Evolutionary conservation across 2,797 vertebrate genomes (phyloP), one percentile per base, ranked within the genome.

Genomic region (Okamejei kenojei): DNA sequence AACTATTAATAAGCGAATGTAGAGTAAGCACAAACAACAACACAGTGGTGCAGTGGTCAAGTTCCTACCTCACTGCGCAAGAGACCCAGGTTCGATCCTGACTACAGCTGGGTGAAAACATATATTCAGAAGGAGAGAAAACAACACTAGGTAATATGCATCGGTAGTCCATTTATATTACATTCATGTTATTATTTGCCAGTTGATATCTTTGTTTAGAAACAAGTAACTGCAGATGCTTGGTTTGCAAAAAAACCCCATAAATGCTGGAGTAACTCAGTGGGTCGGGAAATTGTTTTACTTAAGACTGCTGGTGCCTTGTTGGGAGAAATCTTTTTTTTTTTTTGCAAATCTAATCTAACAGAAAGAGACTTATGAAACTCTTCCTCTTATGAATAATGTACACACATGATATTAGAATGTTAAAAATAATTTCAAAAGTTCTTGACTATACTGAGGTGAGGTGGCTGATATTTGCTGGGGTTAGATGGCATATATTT

Each of bases 1-100:
- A 81, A 91, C 7, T 45, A 68, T 65, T 90, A 61, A 93, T 65
- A 93, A 82, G 73, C 58, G 73, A 90, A 32, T 32, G 61, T 54
- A 17, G 65, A 88, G 61, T 86, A 86, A 17, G 54, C 63, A 61
- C 23, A 29, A 58, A n/a, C n/a, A 21, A n/a, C 61, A 35, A 88
- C 61, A 88, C 45, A 68, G 32, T 88, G 29, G 61, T 68, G 84
- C 21, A 21, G 35, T 9, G 61, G 68, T 68, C 23, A 6, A 21
- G 61, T 68, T 35, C 32, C 45, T 45, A 38, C 38, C 38, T 38
- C 38, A 38, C 38, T 38, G 38, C 38, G 38, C 38, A 38, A 45
- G 45, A 45, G 45, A 45, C 45, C 45, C 45, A 45, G 45, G 45
- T 45, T 45, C 45, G 45, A 45, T 45, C 45, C 45, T 45, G 45